Conservation (phyloP, 2,797 vertebrate species). For the Pseudocheirus occidentalis region DNA sequence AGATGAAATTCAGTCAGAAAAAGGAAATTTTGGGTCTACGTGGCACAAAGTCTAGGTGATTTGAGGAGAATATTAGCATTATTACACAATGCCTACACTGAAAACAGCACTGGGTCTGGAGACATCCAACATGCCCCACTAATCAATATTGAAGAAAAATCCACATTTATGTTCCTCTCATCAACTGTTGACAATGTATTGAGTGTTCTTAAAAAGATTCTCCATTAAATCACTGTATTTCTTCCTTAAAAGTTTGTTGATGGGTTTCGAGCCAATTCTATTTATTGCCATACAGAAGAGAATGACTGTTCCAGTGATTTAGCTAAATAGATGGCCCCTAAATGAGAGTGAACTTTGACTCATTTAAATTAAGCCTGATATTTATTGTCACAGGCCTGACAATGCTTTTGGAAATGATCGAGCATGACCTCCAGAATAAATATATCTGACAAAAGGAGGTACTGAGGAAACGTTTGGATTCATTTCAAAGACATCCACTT, state of each 20-base stretch:
- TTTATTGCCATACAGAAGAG: conserved; percentile 69
- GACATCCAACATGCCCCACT: conserved; percentile 45
- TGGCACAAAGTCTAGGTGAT: conserved; percentile 8
- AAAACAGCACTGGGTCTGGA: conserved; percentile 37
- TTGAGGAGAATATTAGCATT: conserved; percentile 50
- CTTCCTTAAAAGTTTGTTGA: conserved; percentile 76
- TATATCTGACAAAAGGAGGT: conserved; percentile 71
- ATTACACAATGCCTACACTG: conserved; percentile 36
- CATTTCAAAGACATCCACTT: conserved; percentile 61
- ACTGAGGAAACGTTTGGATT: conserved; percentile 56
- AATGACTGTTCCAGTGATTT: conserved; percentile 75
- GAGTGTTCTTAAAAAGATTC: conserved; percentile 71
- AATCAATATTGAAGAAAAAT: conserved; percentile 55
- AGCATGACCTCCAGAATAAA: conserved; percentile 77
- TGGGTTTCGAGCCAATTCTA: conserved; percentile 73
- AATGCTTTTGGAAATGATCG: conserved; percentile 80
- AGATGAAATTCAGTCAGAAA: conserved; percentile 39
- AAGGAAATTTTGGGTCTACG: conserved; percentile 51
- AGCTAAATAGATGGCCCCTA: conserved; percentile 75
- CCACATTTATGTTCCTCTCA: conserved; percentile 3
- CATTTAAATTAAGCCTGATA: conserved; percentile 84
- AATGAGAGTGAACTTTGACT: conserved; percentile 86
- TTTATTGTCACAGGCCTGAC: conserved; percentile 82
- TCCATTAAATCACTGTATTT: conserved; percentile 78
- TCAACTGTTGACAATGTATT: conserved; percentile 56